A percentile compares a stretch with the other conserved stretches of the same genome.
phyloP scores from a whole-genome alignment of 2,797 vertebrate genomes.

The Fringilla coelebs region DNA sequence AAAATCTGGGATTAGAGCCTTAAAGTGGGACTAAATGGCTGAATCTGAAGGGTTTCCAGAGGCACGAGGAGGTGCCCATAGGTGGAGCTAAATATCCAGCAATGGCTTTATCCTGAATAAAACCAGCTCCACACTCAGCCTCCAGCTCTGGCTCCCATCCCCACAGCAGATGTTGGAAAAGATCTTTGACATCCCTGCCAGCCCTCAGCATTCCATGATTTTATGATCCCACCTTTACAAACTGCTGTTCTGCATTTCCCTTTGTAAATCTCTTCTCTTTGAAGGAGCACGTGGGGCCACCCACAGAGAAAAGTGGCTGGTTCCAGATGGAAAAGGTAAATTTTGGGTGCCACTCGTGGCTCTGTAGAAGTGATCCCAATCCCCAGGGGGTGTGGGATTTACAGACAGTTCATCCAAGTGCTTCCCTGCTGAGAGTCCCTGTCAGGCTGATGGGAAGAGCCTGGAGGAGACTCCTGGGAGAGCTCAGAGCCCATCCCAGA shows the following conservation, averaged over 20 bases:
- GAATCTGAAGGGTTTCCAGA: accelerated
- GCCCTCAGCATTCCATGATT: neutral
- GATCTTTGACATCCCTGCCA: neutral
- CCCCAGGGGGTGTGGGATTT: neutral
- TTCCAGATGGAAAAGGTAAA: neutral
- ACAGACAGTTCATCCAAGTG: neutral
- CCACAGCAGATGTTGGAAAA: neutral
- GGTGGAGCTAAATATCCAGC: conserved; percentile 54
- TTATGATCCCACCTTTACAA: accelerated
- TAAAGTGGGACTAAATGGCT: accelerated
- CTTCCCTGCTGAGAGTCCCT: neutral
- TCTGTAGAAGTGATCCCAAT: neutral
- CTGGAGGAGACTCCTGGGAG: neutral
- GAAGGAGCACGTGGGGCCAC: accelerated
- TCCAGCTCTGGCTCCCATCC: neutral
- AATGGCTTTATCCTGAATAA: neutral
- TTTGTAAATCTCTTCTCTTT: neutral
- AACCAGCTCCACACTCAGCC: neutral
- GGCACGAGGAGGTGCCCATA: neutral
- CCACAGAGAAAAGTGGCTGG: accelerated
- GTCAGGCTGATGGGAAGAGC: neutral
- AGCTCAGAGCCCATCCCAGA: neutral
- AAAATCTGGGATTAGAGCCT: neutral
- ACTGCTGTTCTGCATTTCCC: accelerated
- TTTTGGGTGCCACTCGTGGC: neutral